Percentiles rank a stretch among this genome's conserved stretches.
Conservation (phyloP, 2,888 invertebrate genomes). For the Pristionchus entomophagus region DNA sequence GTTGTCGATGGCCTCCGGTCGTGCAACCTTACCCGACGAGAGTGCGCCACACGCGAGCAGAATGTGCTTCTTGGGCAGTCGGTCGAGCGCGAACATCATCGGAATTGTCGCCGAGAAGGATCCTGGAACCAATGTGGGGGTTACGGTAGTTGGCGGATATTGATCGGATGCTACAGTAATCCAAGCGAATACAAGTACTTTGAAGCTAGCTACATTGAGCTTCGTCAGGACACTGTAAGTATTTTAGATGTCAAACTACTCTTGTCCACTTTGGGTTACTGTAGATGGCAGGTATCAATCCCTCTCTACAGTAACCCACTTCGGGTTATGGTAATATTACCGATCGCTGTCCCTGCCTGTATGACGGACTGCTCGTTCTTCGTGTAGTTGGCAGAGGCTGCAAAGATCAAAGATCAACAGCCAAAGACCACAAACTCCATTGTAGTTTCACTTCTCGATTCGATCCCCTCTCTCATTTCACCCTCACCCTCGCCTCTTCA, state of each 20-base stretch:
- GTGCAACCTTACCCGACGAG: constrained; percentile 50
- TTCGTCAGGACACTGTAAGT: no score
- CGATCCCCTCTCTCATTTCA: no score
- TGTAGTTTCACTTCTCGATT: no score
- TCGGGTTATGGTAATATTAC: background rate
- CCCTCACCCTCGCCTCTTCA: no score
- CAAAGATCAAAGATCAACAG: no score
- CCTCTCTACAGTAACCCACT: background rate
- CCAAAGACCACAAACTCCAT: no score
- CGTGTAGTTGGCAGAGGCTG: constrained; percentile 3
- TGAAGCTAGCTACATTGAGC: no score
- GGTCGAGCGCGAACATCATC: constrained; percentile 52
- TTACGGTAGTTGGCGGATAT: background rate
- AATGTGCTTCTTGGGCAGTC: constrained; percentile 52
- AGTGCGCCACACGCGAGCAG: constrained; percentile 53
- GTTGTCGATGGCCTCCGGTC: background rate
- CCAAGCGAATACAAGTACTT: no score
- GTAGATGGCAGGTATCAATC: no score
- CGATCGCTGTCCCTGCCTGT: background rate
- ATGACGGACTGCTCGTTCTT: background rate
- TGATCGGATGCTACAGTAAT: no score
- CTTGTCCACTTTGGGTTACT: no score
- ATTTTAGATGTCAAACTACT: no score
- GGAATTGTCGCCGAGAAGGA: constrained; percentile 55
- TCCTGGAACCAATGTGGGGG: background rate